Base-by-base conservation (phyloP, 2,888 invertebrate genomes). In the Lasioglossum marginatum region DNA sequence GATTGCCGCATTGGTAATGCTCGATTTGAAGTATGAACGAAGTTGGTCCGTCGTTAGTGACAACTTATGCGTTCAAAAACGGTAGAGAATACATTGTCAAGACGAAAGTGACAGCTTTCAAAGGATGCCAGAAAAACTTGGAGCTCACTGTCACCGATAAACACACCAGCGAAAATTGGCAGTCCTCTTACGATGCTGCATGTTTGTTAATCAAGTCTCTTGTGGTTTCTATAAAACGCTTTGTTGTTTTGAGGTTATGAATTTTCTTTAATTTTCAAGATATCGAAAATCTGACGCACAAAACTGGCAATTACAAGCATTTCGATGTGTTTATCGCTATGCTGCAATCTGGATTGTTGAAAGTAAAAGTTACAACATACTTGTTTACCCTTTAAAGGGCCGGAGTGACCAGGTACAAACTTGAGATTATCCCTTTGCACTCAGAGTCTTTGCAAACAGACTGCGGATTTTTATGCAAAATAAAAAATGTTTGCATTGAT, bases 261-360 rank as follows among this genome's bases (percentile, higher is more conserved):
- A 78, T 60, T 78, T 40, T 40, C 10, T 27, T 40, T 6, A 52
- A 68, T 37, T 27, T 76, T 92, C 66, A 91, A 96, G 96, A 96
- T 94, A 95, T 96, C 68, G 96, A 96, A 94, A 96, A 95, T 90
- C 93, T 96, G 80, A 96, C 96, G 2, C 95, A 96, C 45, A 96
- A 96, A 92, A 96, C 96, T 10, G 96, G 96, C 73, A 96, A 96
- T 93, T 96, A 95, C 91, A 96, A 96, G 90, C 96, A 96, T 86
- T 96, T 96, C 88, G 95, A 96, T 86, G 95, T 96, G 48, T 96
- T 96, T 91, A 93, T 96, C 10, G 95, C 96, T 10, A 96, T 96
- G 96, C 92, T 96, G 48, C 96, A 96, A 92, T 96, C 96, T 23
- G 96, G 96, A 70, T 92, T 96, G 70, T 91, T 96, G 80, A 96